These are phyloP conservation scores for Dendronephthya gigantea DNA, from an alignment of 64 coral and sea anemone species.

Conservation along the genomic window DNA sequence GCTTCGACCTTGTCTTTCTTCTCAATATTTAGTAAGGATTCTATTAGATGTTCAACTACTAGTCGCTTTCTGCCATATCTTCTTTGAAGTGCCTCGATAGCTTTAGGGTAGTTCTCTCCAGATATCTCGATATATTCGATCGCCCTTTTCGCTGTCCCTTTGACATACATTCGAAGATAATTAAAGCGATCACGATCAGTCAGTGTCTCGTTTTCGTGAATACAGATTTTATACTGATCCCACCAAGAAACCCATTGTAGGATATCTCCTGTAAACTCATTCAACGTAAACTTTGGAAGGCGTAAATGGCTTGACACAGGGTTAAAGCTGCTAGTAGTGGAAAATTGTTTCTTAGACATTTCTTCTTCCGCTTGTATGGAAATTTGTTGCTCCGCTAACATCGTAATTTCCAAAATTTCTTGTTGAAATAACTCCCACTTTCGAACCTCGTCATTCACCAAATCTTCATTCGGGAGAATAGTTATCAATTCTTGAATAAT, in stretches of 20 bases:
- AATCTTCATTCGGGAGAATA: too few species aligned
- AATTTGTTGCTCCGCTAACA: too few species aligned
- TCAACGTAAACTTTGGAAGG: background rate
- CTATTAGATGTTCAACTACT: slow-evolving; percentile 2
- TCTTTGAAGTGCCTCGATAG: background rate
- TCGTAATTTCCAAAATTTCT: too few species aligned
- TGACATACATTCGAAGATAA: slow-evolving; percentile 18
- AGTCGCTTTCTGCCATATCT: slow-evolving; percentile 1
- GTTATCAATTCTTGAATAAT: too few species aligned
- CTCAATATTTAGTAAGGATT: background rate
- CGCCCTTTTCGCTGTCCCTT: background rate
- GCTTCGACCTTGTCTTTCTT: background rate
- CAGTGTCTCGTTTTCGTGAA: slow-evolving; percentile 8
- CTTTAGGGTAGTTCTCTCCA: background rate
- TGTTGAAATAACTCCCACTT: too few species aligned
- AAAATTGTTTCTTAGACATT: too few species aligned
- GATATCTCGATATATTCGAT: slow-evolving; percentile 23
- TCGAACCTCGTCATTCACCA: too few species aligned
- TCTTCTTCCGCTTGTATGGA: too few species aligned
- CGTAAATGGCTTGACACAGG: background rate
- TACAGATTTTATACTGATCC: slow-evolving; percentile 22
- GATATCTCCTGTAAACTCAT: background rate
- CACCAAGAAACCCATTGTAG: slow-evolving; percentile 20
- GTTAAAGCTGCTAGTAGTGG: background rate
- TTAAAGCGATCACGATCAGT: slow-evolving; percentile 16